Percentiles rank a stretch among this genome's conserved stretches.
phyloP scores from a whole-genome alignment of 1,140 invertebrate species.

The Octopus sinensis region DNA sequence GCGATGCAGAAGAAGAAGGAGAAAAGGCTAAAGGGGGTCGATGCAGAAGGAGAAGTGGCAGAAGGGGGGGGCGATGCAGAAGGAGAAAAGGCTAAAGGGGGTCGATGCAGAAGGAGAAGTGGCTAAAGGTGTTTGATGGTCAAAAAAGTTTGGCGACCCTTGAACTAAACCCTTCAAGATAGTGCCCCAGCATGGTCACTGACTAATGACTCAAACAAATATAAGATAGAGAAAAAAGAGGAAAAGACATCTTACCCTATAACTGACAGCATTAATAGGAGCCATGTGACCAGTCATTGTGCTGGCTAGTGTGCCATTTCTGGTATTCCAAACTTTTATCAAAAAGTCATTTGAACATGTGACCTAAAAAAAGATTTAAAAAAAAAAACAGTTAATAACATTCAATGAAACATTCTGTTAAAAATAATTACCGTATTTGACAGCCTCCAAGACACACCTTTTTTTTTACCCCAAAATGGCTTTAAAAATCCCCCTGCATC shows the following conservation, averaged over 20 bases:
- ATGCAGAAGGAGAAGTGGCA: too few relatives aligned
- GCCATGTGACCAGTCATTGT: constrained; percentile 50
- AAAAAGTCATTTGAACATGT: constrained; percentile 54
- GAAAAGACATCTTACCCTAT: constrained; percentile 37
- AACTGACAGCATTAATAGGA: constrained; percentile 46
- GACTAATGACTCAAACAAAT: not conserved
- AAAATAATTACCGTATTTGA: not conserved
- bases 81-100: too few relatives aligned
- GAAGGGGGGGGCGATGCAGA: too few relatives aligned
- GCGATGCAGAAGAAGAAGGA: too few relatives aligned
- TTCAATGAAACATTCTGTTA: not conserved
- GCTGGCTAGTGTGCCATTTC: constrained; percentile 40
- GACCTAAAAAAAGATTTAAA: constrained; percentile 32
- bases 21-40: too few relatives aligned
- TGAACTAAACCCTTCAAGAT: too few relatives aligned
- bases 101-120: too few relatives aligned
- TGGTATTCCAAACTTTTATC: constrained; percentile 49
- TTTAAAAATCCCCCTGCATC: too few relatives aligned
- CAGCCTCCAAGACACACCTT: not conserved
- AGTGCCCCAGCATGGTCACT: not conserved
- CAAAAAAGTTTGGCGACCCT: too few relatives aligned
- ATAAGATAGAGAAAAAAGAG: not conserved
- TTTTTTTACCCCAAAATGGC: too few relatives aligned
- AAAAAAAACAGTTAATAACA: not conserved
- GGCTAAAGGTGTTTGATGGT: too few relatives aligned